phyloP scores from a whole-genome alignment of 2,113 vertebrate genomes.

The Nothobranchius kuhntae region DNA sequence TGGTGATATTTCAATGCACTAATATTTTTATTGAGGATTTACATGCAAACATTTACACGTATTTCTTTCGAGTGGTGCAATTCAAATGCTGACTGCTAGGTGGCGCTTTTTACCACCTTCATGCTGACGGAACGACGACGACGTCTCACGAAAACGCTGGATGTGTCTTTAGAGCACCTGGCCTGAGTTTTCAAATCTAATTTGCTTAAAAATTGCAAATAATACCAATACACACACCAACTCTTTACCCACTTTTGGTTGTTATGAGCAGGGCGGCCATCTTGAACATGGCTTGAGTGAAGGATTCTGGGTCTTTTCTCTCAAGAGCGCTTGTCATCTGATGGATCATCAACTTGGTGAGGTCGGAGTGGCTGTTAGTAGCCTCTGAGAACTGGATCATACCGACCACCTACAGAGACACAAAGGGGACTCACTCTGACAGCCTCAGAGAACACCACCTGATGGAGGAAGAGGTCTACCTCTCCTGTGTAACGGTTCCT shows the following conservation, averaged over 20 bases:
- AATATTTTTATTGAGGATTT: no score
- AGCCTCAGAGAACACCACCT: background rate
- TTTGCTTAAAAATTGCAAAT: no score
- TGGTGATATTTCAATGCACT: no score
- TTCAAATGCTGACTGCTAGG: no score
- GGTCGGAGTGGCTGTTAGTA: constrained; percentile 86
- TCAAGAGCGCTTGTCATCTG: constrained; percentile 87
- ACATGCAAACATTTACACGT: no score
- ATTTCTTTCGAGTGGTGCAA: no score
- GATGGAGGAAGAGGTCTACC: constrained; percentile 65
- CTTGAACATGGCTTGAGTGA: constrained; percentile 95
- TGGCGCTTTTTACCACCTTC: no score
- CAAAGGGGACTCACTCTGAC: background rate
- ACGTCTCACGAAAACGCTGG: no score
- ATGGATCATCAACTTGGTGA: constrained; percentile 89
- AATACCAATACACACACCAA: background rate
- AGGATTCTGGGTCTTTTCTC: constrained; percentile 78
- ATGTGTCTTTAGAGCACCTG: no score
- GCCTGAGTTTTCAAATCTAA: no score
- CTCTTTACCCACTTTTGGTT: constrained; percentile 83
- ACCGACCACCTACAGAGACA: constrained; percentile 84
- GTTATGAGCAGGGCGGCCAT: constrained; percentile 93
- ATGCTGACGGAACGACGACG: no score
- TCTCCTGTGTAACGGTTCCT: constrained; percentile 97
- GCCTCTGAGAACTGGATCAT: constrained; percentile 92